Evolutionary conservation across 2,888 invertebrate genomes (phyloP), one percentile per base, ranked within the genome.

Genomic region (Volucella inanis): DNA sequence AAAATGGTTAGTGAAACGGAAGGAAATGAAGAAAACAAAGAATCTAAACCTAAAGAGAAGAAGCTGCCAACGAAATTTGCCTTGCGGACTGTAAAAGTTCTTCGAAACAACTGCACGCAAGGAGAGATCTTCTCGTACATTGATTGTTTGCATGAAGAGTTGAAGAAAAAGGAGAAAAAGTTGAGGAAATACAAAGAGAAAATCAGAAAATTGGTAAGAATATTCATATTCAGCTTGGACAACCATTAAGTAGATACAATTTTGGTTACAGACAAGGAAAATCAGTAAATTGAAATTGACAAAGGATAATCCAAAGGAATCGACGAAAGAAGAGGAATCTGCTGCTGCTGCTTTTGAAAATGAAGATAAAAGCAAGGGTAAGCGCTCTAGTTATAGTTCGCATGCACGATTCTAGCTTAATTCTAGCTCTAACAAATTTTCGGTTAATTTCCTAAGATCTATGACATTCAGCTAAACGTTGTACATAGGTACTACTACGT

Each of bases 151-250:
- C 92, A 92, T 47, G 84, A 87, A 8, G 84, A 89, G 31, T 72
- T 91, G 1, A 88, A 89, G 55, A 90, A 90, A 88, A 95, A 95
- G 88, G 93, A 93, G 43, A 93, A 92, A 76, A 93, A 94, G 87
- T 90, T 96, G 59, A 92, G 92, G 70, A 94, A 94, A 88, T 92
- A 95, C 67, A 94, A 94, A 89, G 91, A 92, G n/a, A 94, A 93
- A 89, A 88, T 95, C 6, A 92, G 93, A 82, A 89, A 91, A 87
- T 89, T 92, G 92, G 94, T 94, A 92, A 92, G 90, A 87, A 82
- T 2, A 12, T n/a, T 6, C 2, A 47, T 31, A 31, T 31, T 6
- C 6, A 3, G 0, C 22, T 9, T 41, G 4, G 11, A 2, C 4
- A 10, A 10, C 1, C 10, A 2, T 15, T 45, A 14, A 41, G 8